Evolutionary conservation across 2,888 invertebrate species (phyloP).

Genomic region (Mesorhabditis sp.): DNA sequence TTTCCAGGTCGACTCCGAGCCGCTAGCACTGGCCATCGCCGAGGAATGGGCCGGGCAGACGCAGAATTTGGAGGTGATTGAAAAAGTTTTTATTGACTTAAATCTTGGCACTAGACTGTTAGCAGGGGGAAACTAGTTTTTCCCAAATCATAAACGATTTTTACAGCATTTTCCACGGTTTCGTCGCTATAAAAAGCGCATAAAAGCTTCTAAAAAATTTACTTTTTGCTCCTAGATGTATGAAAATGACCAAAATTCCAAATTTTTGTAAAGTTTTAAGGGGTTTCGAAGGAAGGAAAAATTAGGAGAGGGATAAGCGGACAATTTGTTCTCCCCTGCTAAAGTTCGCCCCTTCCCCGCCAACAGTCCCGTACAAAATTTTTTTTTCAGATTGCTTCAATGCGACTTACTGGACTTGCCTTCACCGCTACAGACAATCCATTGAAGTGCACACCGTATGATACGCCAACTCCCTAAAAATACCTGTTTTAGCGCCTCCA

Average conservation of each 20-base stretch:
- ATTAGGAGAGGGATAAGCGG: no score
- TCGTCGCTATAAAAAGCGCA: no score
- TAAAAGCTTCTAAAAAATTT: no score
- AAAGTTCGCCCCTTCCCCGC: no score
- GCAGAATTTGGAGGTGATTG: slow-evolving; percentile 67
- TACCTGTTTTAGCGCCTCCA: slow-evolving; percentile 33
- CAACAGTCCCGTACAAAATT: neutral
- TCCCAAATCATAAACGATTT: neutral
- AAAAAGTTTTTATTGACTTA: neutral
- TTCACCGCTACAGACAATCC: slow-evolving; percentile 91
- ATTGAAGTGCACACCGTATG: slow-evolving; percentile 68
- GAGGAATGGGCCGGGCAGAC: slow-evolving; percentile 88
- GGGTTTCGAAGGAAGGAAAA: no score
- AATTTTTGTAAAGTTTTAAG: no score
- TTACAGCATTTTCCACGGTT: no score
- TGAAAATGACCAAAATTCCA: no score
- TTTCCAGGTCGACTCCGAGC: slow-evolving; percentile 65
- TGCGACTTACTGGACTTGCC: slow-evolving; percentile 75
- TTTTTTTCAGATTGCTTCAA: slow-evolving; percentile 32
- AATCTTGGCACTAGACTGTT: neutral
- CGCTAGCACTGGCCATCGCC: slow-evolving; percentile 85
- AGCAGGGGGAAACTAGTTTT: neutral
- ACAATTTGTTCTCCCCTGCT: no score
- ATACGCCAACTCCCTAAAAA: neutral
- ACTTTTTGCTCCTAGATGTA: no score